A percentile compares a stretch with the other conserved stretches of the same genome.
Evolutionary conservation across 1,140 invertebrate species (phyloP).

Genomic region (Saccostrea glomerata): DNA sequence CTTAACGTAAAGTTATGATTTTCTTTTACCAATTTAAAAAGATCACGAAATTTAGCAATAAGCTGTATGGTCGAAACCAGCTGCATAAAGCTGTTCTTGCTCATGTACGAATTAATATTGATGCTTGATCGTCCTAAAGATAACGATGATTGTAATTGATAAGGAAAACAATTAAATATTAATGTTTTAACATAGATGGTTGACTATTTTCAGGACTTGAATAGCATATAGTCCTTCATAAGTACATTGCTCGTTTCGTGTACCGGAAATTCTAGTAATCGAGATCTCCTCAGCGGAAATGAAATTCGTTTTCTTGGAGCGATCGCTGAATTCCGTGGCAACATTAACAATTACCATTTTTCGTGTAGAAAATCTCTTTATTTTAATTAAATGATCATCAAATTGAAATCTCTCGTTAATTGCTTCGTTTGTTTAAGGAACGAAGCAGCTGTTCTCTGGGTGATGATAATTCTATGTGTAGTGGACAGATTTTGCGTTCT

Average conservation of each 20-base stretch:
- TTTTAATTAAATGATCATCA: constrained; percentile 33
- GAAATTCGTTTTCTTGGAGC: constrained; percentile 28
- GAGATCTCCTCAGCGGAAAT: background rate
- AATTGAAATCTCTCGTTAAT: constrained; percentile 26
- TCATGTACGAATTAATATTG: background rate
- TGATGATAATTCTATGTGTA: background rate
- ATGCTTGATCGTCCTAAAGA: constrained; percentile 10
- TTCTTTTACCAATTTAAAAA: background rate
- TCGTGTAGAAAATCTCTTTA: constrained; percentile 34
- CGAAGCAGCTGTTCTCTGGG: background rate
- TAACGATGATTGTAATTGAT: constrained; percentile 23
- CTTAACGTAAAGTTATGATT: too few relatives aligned
- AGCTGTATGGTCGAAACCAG: background rate
- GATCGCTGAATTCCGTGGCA: constrained; percentile 20
- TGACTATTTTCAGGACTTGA: background rate
- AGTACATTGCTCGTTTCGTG: background rate
- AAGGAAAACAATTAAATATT: constrained; percentile 21
- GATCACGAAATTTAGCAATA: background rate
- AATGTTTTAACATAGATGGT: background rate
- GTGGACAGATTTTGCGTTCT: constrained; percentile 7
- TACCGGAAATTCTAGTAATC: constrained; percentile 21
- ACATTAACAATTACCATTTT: constrained; percentile 30
- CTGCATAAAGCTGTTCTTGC: background rate
- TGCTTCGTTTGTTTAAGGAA: constrained; percentile 20
- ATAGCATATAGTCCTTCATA: background rate